Percentiles rank a stretch among this genome's conserved stretches.
phyloP scores from a whole-genome alignment of 2,888 invertebrate genomes.

The Drosophila eohydei region DNA sequence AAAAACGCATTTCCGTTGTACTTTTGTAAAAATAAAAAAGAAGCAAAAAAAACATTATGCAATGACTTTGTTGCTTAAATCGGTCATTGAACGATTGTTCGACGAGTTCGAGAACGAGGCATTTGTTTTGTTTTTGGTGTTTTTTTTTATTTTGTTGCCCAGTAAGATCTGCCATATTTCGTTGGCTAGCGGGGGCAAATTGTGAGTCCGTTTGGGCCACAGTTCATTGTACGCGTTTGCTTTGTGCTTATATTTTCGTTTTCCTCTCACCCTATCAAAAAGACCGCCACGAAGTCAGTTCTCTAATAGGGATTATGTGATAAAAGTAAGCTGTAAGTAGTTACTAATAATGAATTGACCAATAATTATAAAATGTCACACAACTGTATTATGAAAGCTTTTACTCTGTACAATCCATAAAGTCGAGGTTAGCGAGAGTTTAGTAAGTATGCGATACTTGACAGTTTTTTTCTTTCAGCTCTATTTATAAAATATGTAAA shows the following conservation, averaged over 20 bases:
- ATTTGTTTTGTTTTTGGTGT: conserved; percentile 17
- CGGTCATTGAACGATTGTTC: conserved; percentile 61
- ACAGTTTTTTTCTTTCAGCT: not conserved
- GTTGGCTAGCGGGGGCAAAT: conserved; percentile 42
- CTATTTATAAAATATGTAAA: no score
- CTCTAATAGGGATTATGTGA: not conserved
- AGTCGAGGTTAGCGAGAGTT: not conserved
- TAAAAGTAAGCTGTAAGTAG: conserved; percentile 1
- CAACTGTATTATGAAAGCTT: not conserved
- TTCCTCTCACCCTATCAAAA: not conserved
- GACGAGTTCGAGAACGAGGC: conserved; percentile 13
- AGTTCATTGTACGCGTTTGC: conserved; percentile 54
- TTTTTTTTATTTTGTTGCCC: conserved; percentile 11
- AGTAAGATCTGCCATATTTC: conserved; percentile 43
- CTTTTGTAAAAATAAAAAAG: conserved; percentile 28
- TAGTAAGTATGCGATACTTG: not conserved
- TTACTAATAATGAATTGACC: not conserved
- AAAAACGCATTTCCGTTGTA: conserved; percentile 61
- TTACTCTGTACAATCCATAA: not conserved
- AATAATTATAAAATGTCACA: conserved; percentile 18
- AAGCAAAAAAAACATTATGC: conserved; percentile 62
- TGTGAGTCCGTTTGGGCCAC: conserved; percentile 36
- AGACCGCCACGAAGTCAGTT: conserved; percentile 3
- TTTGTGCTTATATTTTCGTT: conserved; percentile 25
- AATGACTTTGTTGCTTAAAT: conserved; percentile 58